Evolutionary conservation across 2,888 invertebrate genomes (phyloP).

Genomic region (Machimus rusticus): DNA sequence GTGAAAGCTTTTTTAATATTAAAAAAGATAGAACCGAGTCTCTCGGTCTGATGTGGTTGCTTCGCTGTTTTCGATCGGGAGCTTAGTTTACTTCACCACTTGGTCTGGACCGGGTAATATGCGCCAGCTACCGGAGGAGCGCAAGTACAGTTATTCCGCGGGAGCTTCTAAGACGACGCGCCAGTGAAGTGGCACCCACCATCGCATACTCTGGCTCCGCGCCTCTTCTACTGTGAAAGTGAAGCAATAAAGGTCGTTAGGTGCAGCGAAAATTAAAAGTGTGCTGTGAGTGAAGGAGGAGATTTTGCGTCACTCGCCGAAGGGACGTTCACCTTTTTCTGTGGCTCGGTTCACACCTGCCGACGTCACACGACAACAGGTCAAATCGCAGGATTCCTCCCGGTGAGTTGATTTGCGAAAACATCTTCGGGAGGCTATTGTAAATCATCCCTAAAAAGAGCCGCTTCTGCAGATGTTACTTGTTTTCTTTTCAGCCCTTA

Average conservation of each 20-base stretch:
- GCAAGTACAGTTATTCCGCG: not conserved
- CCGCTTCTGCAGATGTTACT: not conserved
- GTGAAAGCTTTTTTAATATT: not conserved
- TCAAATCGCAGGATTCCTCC: not conserved
- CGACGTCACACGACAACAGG: not conserved
- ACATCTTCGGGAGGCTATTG: not conserved
- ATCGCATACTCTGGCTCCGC: not conserved
- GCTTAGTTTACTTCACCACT: not conserved
- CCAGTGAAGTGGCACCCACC: not conserved
- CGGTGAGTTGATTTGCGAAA: not conserved
- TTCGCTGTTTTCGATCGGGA: not conserved
- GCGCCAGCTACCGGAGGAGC: not conserved
- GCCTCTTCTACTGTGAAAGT: not conserved
- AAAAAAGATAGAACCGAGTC: not conserved
- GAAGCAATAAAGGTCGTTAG: not conserved
- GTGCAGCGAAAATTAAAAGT: not conserved
- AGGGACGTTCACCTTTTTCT: not conserved
- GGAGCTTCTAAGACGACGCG: not conserved
- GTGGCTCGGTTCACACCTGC: not conserved
- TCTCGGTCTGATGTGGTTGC: not conserved
- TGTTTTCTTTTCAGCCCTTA: not conserved
- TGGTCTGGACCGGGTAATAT: not conserved
- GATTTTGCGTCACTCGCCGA: not conserved
- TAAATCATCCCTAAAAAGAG: not conserved
- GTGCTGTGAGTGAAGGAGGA: not conserved